Percentiles rank a stretch among this genome's conserved stretches.
Conservation (phyloP, 2,797 vertebrate genomes). For the Pipistrellus pipistrellus region DNA sequence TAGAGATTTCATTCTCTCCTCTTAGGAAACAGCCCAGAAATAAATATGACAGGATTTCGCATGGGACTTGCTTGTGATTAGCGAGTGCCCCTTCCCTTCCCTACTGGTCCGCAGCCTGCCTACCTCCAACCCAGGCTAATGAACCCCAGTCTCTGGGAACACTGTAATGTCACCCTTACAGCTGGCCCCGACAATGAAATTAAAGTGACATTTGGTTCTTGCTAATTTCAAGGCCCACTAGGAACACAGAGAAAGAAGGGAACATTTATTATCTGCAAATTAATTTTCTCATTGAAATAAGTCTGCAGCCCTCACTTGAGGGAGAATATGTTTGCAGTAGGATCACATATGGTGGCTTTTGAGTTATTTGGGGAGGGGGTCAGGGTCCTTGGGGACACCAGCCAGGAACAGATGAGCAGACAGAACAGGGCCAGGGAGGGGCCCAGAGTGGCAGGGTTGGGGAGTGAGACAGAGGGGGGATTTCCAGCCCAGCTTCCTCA, state of each 20-base stretch:
- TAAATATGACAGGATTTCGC: not conserved
- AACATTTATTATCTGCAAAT: constrained; percentile 57
- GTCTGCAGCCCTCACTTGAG: not conserved
- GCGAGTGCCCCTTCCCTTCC: not conserved
- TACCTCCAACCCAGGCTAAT: not conserved
- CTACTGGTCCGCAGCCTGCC: not conserved
- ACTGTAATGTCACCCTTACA: not conserved
- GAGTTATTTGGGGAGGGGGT: constrained; percentile 19
- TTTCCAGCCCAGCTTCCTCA: not conserved
- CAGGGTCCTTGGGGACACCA: not conserved
- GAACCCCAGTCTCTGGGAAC: not conserved
- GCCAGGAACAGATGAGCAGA: not conserved
- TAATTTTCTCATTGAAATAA: constrained; percentile 66
- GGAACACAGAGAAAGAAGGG: constrained; percentile 61
- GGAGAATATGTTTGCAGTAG: not conserved
- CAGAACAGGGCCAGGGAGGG: not conserved
- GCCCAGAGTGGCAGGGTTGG: not conserved
- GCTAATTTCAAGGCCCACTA: constrained; percentile 66
- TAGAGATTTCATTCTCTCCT: not conserved
- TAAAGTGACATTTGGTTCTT: not conserved
- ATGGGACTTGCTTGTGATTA: not conserved
- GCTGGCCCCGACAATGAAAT: constrained; percentile 29
- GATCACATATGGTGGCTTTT: not conserved
- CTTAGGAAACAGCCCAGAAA: constrained; percentile 1
- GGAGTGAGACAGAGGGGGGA: not conserved